Percentiles rank a stretch among this genome's conserved stretches.
Evolutionary conservation across 2,113 vertebrate genomes (phyloP).

Genomic region (Hemiprocne comata): DNA sequence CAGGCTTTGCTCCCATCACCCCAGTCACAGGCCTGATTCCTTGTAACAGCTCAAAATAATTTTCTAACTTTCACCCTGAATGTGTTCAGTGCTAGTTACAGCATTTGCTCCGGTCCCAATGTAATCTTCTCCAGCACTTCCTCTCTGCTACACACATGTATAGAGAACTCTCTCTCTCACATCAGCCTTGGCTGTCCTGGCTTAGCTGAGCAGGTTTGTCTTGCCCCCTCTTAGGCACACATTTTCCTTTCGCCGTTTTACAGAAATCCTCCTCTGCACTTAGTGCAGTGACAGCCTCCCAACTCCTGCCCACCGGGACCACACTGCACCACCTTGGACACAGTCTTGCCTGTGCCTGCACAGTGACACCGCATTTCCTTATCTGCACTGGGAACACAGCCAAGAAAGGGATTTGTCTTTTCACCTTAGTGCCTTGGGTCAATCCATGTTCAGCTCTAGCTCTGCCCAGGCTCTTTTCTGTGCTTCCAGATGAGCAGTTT

Average conservation of each 20-base stretch:
- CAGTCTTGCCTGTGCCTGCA: background rate
- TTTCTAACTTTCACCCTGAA: background rate
- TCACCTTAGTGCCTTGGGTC: slow-evolving; percentile 25
- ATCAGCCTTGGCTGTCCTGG: background rate
- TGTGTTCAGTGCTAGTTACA: background rate
- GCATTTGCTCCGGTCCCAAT: background rate
- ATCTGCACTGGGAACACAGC: background rate
- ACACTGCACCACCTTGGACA: background rate
- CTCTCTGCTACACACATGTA: background rate
- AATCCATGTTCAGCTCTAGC: slow-evolving; percentile 5
- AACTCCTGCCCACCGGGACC: background rate
- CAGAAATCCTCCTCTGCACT: background rate
- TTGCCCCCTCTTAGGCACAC: background rate
- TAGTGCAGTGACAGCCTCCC: background rate
- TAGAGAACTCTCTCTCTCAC: background rate
- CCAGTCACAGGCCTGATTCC: background rate
- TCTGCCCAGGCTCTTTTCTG: background rate
- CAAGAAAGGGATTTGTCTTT: slow-evolving; percentile 42
- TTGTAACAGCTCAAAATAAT: background rate
- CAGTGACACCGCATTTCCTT: background rate
- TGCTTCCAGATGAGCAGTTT: background rate
- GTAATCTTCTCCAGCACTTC: fast-evolving
- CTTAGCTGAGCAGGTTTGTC: background rate
- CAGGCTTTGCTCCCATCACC: background rate
- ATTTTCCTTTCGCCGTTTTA: background rate